These are phyloP conservation scores for Glyphotaelius pellucidus DNA, from an alignment of 2,888 invertebrate species.

Conservation along the genomic window DNA sequence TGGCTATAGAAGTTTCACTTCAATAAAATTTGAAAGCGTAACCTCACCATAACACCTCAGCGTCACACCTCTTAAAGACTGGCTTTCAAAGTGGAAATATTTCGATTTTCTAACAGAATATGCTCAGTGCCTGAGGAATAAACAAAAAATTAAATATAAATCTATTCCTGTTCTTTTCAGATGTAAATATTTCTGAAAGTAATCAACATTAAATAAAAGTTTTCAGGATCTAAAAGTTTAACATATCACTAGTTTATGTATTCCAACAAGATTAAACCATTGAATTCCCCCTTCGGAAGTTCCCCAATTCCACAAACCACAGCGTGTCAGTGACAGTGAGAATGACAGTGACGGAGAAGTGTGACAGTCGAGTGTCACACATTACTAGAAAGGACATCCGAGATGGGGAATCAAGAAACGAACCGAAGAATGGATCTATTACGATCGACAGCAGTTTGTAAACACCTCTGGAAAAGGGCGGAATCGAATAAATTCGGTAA, in stretches of 20 bases:
- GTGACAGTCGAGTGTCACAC: constrained; percentile 2
- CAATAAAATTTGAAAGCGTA: too few relatives aligned
- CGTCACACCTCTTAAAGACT: too few relatives aligned
- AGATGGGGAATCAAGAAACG: not conserved
- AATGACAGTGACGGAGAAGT: not conserved
- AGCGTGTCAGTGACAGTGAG: not conserved
- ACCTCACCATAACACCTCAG: too few relatives aligned
- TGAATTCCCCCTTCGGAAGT: not conserved
- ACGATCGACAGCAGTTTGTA: not conserved
- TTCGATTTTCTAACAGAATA: too few relatives aligned
- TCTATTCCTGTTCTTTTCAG: not conserved
- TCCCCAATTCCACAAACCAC: not conserved
- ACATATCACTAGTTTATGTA: not conserved
- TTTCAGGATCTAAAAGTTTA: not conserved
- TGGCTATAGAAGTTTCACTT: too few relatives aligned
- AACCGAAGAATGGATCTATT: not conserved
- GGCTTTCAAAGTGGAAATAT: too few relatives aligned
- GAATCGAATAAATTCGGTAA: not conserved
- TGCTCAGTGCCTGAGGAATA: too few relatives aligned
- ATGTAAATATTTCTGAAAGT: not conserved
- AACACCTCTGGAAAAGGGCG: not conserved
- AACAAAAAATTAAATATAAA: not conserved
- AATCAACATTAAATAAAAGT: not conserved
- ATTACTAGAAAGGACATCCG: not conserved
- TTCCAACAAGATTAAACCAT: not conserved